phyloP scores from a whole-genome alignment of 1,140 invertebrate genomes.

The Drosophila setifemur region DNA sequence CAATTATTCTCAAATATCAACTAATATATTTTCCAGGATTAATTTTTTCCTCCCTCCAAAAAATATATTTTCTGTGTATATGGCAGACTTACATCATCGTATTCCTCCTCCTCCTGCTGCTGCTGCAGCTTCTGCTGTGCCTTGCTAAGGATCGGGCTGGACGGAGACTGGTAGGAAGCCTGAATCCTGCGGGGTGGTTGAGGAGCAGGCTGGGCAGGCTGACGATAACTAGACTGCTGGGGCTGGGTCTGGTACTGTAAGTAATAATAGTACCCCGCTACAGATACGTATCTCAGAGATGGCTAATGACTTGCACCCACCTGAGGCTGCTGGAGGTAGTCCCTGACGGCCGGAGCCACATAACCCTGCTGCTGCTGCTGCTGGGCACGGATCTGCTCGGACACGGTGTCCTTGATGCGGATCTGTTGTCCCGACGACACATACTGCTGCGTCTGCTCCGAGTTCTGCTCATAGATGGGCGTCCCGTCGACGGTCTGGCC shows the following conservation, averaged over 20 bases:
- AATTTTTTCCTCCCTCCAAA: neutral
- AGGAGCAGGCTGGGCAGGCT: slow-evolving; percentile 52
- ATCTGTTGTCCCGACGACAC: slow-evolving; percentile 71
- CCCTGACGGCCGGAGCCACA: slow-evolving; percentile 72
- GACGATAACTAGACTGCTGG: slow-evolving; percentile 67
- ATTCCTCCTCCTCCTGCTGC: slow-evolving; percentile 74
- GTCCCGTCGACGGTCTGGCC: slow-evolving; percentile 62
- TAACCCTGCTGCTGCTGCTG: slow-evolving; percentile 75
- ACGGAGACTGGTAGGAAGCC: slow-evolving; percentile 43
- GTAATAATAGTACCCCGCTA: neutral
- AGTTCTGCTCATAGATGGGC: slow-evolving; percentile 80
- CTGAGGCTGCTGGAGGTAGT: slow-evolving; percentile 72
- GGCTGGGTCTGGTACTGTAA: slow-evolving; percentile 71
- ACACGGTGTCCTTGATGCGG: slow-evolving; percentile 76
- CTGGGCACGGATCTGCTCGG: slow-evolving; percentile 75
- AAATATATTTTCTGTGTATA: neutral
- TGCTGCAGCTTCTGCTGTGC: slow-evolving; percentile 62
- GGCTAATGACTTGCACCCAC: too few species aligned
- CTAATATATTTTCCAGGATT: neutral
- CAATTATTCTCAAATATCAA: too few species aligned
- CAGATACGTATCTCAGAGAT: too few species aligned
- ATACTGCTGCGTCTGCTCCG: slow-evolving; percentile 78
- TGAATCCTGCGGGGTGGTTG: slow-evolving; percentile 60
- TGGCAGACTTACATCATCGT: slow-evolving; percentile 79
- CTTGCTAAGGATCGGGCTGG: slow-evolving; percentile 54